Evolutionary conservation across 2,797 vertebrate species (phyloP), one percentile per base, ranked within the genome.

Genomic region (Anabacerthia variegaticeps): DNA sequence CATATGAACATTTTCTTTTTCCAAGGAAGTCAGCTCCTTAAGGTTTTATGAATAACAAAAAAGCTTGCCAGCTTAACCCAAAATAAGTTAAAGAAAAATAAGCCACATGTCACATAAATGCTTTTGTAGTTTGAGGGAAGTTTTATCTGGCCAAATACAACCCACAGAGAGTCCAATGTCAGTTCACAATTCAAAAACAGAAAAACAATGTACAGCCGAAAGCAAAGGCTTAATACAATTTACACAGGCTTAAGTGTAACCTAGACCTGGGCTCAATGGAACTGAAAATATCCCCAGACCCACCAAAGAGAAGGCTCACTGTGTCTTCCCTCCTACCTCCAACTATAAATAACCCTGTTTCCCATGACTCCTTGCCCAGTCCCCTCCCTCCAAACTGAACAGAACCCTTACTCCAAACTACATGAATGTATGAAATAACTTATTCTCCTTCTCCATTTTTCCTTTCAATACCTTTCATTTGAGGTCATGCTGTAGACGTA

Each of bases 31-130:
- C 91, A 92, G 65, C 36, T 92, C 17, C 46, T 88, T 52, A 79
- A 79, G 44, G 37, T 66, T 84, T 92, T 66, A 52, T 30, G 28
- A 87, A 58, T 27, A 95, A 81, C 46, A 92, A 46, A 62, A 75
- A 51, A 62, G 36, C 59, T 84, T 95, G 73, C 63, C 85, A 90
- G 68, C 24, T 89, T 59, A 94, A 89, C 56, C 20, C 71, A 87
- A 90, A 84, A 21, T n/a, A 90, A 89, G 41, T 46, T 73, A 39
- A 78, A 86, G 55, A 58, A 90, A 95, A 88, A 82, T 54, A 88
- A 76, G 37, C 59, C 49, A 44, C 26, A 19, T 21, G 43, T 36
- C 68, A 49, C 49, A 61, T 46, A 37, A 76, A 65, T 56, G 79
- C 26, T 55, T 61, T 30, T 76, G 55, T 74, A 59, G 69, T 77